Conservation (phyloP, 2,888 invertebrate species). For the Leptinotarsa juncta region DNA sequence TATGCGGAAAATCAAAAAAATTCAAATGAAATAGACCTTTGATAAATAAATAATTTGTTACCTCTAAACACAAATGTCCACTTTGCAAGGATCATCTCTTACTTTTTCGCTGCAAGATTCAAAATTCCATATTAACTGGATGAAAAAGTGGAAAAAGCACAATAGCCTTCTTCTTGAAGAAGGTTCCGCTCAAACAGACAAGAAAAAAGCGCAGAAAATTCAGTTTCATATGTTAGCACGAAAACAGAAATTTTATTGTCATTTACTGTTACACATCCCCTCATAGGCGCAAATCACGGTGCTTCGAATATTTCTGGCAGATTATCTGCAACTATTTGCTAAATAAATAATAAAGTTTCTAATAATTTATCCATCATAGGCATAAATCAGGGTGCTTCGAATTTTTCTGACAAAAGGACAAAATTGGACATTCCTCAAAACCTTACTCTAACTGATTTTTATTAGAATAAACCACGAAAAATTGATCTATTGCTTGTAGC, state of each 20-base stretch:
- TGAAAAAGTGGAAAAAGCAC: background rate
- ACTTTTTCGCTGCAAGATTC: background rate
- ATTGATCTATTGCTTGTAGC: background rate
- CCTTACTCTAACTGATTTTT: background rate
- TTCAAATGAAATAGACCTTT: background rate
- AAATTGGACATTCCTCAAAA: background rate
- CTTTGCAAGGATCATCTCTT: background rate
- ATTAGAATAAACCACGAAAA: background rate
- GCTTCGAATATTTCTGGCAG: background rate
- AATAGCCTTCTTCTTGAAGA: background rate
- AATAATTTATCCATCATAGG: background rate
- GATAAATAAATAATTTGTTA: background rate
- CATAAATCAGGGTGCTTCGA: background rate
- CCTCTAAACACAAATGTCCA: background rate
- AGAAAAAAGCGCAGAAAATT: background rate
- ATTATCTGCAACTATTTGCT: background rate
- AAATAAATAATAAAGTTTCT: background rate
- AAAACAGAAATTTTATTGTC: background rate
- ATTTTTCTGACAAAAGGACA: background rate
- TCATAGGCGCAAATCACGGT: background rate
- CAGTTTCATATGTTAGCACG: background rate
- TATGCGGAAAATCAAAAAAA: background rate
- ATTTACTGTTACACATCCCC: background rate
- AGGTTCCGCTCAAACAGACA: background rate
- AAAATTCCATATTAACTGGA: background rate